Percentiles rank a stretch among this genome's conserved stretches.
These are phyloP conservation scores for Microcebus tavaratra DNA, from an alignment of 2,113 vertebrate genomes.

Conservation along the genomic window DNA sequence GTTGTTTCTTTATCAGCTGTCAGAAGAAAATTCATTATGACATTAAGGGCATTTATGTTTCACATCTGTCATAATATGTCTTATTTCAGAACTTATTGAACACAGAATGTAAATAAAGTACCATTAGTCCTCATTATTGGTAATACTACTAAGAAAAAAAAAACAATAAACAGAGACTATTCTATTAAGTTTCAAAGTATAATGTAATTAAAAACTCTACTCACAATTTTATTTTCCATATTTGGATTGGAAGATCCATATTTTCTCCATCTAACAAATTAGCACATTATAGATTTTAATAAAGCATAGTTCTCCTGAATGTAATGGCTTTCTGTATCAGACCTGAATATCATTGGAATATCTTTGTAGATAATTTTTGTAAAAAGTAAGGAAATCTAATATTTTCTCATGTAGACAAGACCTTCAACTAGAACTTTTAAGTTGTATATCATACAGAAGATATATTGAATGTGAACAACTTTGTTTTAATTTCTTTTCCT, in stretches of 20 bases:
- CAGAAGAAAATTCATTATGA: constrained; percentile 51
- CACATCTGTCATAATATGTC: constrained; percentile 33
- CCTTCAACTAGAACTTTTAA: neutral
- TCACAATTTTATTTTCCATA: neutral
- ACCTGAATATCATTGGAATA: neutral
- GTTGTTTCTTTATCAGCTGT: constrained; percentile 52
- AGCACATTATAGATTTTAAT: neutral
- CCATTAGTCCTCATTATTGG: neutral
- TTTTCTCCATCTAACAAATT: neutral
- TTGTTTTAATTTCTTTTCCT: neutral
- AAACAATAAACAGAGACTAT: neutral
- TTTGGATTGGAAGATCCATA: neutral
- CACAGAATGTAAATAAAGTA: neutral
- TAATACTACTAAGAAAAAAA: neutral
- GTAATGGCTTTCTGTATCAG: neutral
- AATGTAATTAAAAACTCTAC: neutral
- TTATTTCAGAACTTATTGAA: constrained; percentile 24
- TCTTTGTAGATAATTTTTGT: neutral
- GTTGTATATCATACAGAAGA: neutral
- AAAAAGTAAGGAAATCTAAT: neutral
- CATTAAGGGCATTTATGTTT: constrained; percentile 28
- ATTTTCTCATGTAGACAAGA: neutral
- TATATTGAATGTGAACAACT: neutral
- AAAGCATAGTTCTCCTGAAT: neutral
- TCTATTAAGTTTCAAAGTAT: neutral